Evolutionary conservation across 2,888 invertebrate genomes (phyloP), one percentile per base, ranked within the genome.

Genomic region (Antheraea assamensis): DNA sequence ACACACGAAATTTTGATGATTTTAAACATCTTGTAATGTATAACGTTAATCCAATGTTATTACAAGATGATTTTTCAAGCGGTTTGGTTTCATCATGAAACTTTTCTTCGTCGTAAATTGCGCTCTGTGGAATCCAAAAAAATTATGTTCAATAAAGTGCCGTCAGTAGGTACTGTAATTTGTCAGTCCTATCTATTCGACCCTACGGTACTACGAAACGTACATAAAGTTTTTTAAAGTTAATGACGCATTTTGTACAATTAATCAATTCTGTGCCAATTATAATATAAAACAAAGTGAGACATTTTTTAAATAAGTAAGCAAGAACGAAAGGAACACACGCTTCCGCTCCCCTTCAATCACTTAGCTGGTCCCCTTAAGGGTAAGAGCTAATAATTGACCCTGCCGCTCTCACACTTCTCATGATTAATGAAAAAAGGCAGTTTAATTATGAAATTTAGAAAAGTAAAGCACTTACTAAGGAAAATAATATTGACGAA

Each of bases 361-460:
- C 52, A 72, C 64, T 66, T n/a, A 21, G 61, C n/a, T 27, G 19
- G 19, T 64, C 27, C 70, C 72, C 70, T 74, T 72, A 74, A 71
- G 74, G 72, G 72, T 74, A 72, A 71, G 74, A 72, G 72, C 64
- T 64, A 72, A 74, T 74, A 72, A 74, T 74, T 74, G 74, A 74
- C 74, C 52, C 61, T 58, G 55, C 30, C 58, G 27, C 42, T 58
- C 55, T 58, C 52, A 64, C 35, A 68, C 74, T 74, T 55, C 58
- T 71, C 72, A 52, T 74, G 72, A 74, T 74, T 72, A 74, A 74
- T 74, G 74, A 72, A 74, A 74, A 58, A 74, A 70, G 70, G 72
- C 61, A 72, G 70, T 72, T 72, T 72, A 74, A 74, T 74, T 74
- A 74, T 71, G 71, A 71, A 68, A 66, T 74, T 64, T 68, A 68